Percentiles rank a stretch among this genome's conserved stretches.
Evolutionary conservation across 1,140 invertebrate genomes (phyloP).

Genomic region (Metaphire vulgaris): DNA sequence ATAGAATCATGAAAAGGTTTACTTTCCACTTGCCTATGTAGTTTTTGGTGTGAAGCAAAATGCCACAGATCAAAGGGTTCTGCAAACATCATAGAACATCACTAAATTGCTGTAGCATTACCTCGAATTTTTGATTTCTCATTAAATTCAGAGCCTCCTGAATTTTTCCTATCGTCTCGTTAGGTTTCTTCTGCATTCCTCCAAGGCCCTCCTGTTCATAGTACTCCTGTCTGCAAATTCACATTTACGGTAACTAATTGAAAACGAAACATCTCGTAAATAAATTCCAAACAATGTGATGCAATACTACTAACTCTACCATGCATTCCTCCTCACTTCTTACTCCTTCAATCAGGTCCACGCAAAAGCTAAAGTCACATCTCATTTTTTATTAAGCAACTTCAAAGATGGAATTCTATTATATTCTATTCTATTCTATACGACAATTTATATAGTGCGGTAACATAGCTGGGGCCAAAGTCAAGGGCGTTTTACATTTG

Average conservation of each 20-base stretch:
- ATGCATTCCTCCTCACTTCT: not conserved
- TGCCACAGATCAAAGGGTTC: no score
- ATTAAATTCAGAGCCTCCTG: conserved; percentile 91
- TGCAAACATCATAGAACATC: no score
- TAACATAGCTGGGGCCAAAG: no score
- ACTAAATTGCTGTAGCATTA: no score
- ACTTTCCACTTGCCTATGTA: no score
- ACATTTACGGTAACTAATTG: not conserved
- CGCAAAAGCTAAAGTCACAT: not conserved
- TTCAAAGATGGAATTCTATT: not conserved
- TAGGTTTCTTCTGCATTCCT: conserved; percentile 42
- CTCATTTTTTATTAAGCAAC: not conserved
- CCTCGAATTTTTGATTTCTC: conserved; percentile 83
- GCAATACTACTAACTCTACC: not conserved
- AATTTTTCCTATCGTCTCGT: conserved; percentile 66
- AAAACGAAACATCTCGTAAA: not conserved
- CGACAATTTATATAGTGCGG: no score
- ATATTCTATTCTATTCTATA: not conserved
- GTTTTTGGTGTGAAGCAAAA: no score
- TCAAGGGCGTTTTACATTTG: no score
- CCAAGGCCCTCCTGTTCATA: conserved; percentile 1
- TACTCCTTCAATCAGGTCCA: no score
- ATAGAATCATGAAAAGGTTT: no score
- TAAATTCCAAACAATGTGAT: not conserved
- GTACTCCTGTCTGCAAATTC: conserved; percentile 9